Evolutionary conservation across 1,140 invertebrate species (phyloP), one percentile per base, ranked within the genome.

Genomic region (Helicorthomorpha holstii): DNA sequence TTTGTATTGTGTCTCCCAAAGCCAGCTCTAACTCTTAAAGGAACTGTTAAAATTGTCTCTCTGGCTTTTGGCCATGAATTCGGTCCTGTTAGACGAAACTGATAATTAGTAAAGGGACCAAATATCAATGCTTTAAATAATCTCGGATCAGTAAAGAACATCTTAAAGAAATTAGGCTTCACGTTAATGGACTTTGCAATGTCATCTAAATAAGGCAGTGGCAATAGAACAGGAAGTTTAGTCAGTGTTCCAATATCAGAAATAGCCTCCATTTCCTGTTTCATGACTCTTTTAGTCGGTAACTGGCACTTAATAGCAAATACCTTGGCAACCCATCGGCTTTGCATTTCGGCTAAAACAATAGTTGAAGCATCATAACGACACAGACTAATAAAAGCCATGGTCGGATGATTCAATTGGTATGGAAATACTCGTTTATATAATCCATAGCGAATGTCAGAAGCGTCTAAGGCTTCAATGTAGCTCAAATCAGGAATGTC

Each of bases 371-470:
- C 52, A 27, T 23, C 24, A 3, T 41, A 48, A 49, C 56, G 44
- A 23, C 50, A 38, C 16, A 55, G 27, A 7, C 55, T 58, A 3
- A 57, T 51, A 1, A 59, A n/a, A 34, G 50, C 49, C 26, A 60
- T 27, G 2, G 56, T 57, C 10, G 50, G 45, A 25, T 57, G 63
- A 51, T 19, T 61, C 54, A 41, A 24, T 14, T 34, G 19, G 1
- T 43, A n/a, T n/a, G 57, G 56, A 27, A 50, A 57, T 19, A 57
- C 29, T 19, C 21, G 23, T 19, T 55, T 52, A 38, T 55, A 57
- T 1, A 58, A 34, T n/a, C n/a, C n/a, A n/a, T n/a, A n/a, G n/a
- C n/a, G n/a, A n/a, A n/a, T n/a, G n/a, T n/a, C n/a, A 19, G 1
- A 44, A 4, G 41, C 34, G 3, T 26, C 1, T 16, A 50, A 22